Evolutionary conservation across 2,888 invertebrate genomes (phyloP), one percentile per base, ranked within the genome.

Genomic region (Parelbella ahira): DNA sequence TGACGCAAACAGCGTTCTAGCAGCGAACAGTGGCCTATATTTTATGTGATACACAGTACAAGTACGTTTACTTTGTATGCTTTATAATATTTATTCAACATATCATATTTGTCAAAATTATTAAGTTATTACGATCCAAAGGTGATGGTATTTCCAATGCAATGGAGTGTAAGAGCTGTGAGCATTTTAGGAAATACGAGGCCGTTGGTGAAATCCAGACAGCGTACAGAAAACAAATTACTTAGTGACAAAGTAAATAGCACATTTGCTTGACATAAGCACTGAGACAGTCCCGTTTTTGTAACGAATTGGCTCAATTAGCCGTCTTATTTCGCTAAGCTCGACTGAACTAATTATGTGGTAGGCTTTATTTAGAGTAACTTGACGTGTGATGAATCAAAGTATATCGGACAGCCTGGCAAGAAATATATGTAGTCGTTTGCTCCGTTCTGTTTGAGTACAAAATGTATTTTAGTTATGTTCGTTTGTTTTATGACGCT

Each of bases 1-100:
- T 28, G 41, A 28, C 34, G 25, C 34, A 42, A 34, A 42, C 41
- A 34, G 27, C 13, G 28, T 42, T 42, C 33, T 27, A 33, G 34
- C 27, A 28, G 34, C 27, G 33, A 41, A 33, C 33, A 27, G 9
- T 20, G 27, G 20, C 6, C 13, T 25, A 33, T 41, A 32, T 33
- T 20, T 32, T 39, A 39, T 32, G 25, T 13, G 25, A 5, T 25
- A 12, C 10, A 9, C 18, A 5, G n/a, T 25, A 19, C 9, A n/a
- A 25, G 25, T 36, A 24, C n/a, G 23, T 15, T 18, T 15, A 15
- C 15, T 15, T 15, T 15, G n/a, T n/a, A n/a, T n/a, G n/a, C n/a
- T n/a, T n/a, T n/a, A n/a, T n/a, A n/a, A n/a, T n/a, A n/a, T n/a
- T n/a, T n/a, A n/a, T n/a, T n/a, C n/a, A n/a, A n/a, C n/a, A n/a